Conservation (phyloP, 1,140 invertebrate species). For the Tetragnatha versicolor region DNA sequence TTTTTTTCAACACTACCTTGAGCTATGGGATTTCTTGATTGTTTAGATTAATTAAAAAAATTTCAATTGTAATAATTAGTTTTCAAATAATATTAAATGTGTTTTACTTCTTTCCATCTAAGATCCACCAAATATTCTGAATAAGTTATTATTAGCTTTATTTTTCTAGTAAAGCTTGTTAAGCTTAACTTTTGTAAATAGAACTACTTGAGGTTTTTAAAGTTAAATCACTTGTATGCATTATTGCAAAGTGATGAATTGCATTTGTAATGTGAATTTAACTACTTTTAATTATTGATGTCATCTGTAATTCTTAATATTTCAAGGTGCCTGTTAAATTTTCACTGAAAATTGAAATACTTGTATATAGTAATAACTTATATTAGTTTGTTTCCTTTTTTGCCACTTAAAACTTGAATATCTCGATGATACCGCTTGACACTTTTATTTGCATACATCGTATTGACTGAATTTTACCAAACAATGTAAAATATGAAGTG, state of each 20-base stretch:
- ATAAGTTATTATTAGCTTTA: too few species aligned
- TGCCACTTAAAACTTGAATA: background rate
- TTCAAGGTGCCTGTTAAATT: conserved; percentile 4
- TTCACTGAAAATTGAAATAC: background rate
- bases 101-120: too few species aligned
- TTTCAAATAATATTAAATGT: too few species aligned
- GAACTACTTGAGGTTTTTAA: too few species aligned
- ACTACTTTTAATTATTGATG: background rate
- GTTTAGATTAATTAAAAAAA: too few species aligned
- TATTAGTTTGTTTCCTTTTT: background rate
- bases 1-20: too few species aligned
- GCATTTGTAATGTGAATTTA: background rate
- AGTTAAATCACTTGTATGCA: background rate
- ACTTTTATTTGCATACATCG: background rate
- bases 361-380: conserved; percentile 5
- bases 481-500: background rate
- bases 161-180: too few species aligned
- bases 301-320: background rate
- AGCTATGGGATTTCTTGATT: too few species aligned
- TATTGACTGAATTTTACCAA: background rate
- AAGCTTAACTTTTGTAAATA: too few species aligned
- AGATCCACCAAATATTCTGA: too few species aligned
- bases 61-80: too few species aligned
- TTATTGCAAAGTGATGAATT: background rate
- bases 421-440: background rate